Base-by-base conservation (phyloP, 1,140 invertebrate species). In the Adelges cooleyi region DNA sequence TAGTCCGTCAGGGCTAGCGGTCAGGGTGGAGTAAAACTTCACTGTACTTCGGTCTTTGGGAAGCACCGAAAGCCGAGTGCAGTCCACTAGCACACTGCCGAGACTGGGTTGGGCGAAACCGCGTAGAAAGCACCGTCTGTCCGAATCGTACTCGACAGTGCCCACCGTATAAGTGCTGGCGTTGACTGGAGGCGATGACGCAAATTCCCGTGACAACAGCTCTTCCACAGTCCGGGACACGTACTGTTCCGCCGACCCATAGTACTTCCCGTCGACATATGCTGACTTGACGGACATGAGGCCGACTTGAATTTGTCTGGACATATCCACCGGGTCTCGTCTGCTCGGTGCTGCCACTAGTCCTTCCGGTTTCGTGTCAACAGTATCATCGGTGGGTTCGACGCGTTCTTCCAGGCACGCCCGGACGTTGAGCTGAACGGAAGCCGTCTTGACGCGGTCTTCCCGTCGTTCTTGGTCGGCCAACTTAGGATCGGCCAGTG, bases 171-270 rank as follows among this genome's bases (percentile, higher is more conserved):
- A 62, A 22, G 42, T 48, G 25, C 33, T 4, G 2, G 4, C 40
- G 36, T 44, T 59, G n/a, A n/a, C n/a, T 23, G 3, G 22, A n/a
- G 52, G 36, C 2, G 18, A n/a, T 38, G 9, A 8, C 1, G 2
- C 10, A 6, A 25, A 11, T 5, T 33, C 0, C 42, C 42, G n/a
- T 1, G 17, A 10, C 25, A 2, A 29, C 17, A 62, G 5, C 29
- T 62, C 56, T 48, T 62, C 56, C 10, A 62, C 56, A 6, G 56
- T 62, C 2, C 56, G 56, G 11, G 56, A 62, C n/a, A 62, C 17
- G 56, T 62, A 27, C 2, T 23, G 2, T 15, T 40, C 17, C 0
- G 18, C 23, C 17, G 42, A 3, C n/a, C 23, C 17, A 13, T 62
- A 62, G 18, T 62, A 62, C n/a, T 46, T 20, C 11, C 42, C 18